Conservation (phyloP, 2,797 vertebrate species). For the Vultur gryphus region DNA sequence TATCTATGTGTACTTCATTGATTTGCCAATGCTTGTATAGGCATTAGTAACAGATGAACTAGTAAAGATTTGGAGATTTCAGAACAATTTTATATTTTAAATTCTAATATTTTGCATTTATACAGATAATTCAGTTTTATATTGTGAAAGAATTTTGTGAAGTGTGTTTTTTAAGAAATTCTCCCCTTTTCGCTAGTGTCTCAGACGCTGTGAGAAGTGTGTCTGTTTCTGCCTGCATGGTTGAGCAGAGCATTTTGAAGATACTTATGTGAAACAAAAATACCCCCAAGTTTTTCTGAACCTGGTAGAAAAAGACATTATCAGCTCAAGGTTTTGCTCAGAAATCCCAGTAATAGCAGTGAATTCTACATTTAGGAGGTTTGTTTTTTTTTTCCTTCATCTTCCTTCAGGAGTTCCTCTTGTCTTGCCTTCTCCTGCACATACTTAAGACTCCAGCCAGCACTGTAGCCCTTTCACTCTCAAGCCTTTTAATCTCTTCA, state of each 20-base stretch:
- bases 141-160: not conserved
- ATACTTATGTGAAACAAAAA: not conserved
- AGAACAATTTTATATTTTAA: not conserved
- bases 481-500: not conserved
- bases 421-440: not conserved
- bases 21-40: not conserved
- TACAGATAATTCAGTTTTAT: not conserved
- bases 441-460: not conserved
- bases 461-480: not conserved
- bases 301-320: not conserved
- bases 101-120: not conserved
- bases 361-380: not conserved
- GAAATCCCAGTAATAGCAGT: not conserved
- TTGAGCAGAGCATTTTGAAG: not conserved
- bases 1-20: not conserved
- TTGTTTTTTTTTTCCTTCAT: fast-evolving
- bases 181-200: not conserved
- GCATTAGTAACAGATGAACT: not conserved
- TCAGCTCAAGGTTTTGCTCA: not conserved
- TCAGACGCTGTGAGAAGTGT: not conserved
- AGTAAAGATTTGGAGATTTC: not conserved
- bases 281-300: not conserved
- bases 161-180: not conserved
- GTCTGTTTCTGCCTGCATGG: not conserved
- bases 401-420: not conserved